These are phyloP conservation scores for Coptotermes formosanus DNA, from an alignment of 1,140 invertebrate species.

Conservation along the genomic window DNA sequence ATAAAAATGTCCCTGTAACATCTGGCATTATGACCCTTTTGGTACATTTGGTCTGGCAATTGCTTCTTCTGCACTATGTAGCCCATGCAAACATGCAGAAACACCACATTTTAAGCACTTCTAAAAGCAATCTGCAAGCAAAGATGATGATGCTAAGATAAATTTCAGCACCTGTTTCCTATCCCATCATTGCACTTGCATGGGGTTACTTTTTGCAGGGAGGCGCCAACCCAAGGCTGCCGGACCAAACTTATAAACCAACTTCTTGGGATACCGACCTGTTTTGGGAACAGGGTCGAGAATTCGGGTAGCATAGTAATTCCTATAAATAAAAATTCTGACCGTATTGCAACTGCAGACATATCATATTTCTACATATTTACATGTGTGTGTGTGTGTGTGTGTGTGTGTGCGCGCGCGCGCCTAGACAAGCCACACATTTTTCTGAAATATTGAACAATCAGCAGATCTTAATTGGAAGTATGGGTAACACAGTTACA, in stretches of 20 bases:
- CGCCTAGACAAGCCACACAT: too few species aligned
- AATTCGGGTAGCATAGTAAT: background rate
- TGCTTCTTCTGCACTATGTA: background rate
- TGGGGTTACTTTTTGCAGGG: slow-evolving; percentile 11
- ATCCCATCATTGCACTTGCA: background rate
- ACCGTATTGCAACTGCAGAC: background rate
- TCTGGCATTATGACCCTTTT: too few species aligned
- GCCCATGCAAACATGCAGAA: background rate
- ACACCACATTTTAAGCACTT: background rate
- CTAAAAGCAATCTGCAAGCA: background rate
- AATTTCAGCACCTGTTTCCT: background rate
- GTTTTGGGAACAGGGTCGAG: background rate
- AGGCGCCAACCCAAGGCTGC: slow-evolving; percentile 49
- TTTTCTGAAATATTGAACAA: too few species aligned
- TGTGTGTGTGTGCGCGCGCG: too few species aligned
- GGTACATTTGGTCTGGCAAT: background rate
- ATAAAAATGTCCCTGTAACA: too few species aligned
- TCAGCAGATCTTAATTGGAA: too few species aligned
- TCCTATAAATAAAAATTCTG: background rate
- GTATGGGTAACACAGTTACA: too few species aligned
- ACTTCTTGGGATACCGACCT: slow-evolving; percentile 27
- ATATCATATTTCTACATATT: background rate
- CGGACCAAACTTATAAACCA: slow-evolving; percentile 57
- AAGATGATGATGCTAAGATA: background rate
- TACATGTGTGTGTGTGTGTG: background rate